Evolutionary conservation across 2,113 vertebrate species (phyloP).

Genomic region (Cinclus cinclus): DNA sequence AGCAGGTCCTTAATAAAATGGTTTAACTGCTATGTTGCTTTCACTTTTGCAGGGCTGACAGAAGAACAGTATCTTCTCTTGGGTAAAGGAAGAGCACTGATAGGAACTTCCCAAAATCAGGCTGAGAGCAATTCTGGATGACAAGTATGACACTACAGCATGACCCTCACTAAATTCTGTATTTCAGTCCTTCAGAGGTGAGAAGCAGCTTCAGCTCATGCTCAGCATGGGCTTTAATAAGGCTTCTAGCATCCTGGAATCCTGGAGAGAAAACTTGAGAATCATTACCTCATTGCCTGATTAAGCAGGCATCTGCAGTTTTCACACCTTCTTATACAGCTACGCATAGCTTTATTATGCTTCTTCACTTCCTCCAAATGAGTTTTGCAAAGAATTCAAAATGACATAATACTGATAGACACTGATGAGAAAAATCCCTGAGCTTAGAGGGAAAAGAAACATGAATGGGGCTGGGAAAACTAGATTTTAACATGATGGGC

Average conservation of each 20-base stretch:
- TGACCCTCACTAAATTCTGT: neutral
- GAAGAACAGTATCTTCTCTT: neutral
- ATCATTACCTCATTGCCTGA: neutral
- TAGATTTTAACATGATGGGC: neutral
- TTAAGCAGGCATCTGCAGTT: neutral
- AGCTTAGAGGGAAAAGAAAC: neutral
- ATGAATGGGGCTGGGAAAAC: neutral
- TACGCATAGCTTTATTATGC: neutral
- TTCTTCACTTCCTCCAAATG: neutral
- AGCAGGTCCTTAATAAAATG: neutral
- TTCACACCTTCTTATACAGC: neutral
- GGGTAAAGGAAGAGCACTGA: neutral
- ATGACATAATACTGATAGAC: neutral
- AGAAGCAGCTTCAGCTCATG: neutral
- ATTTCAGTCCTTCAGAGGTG: neutral
- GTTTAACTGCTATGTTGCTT: neutral
- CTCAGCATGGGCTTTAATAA: neutral
- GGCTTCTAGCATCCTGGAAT: neutral
- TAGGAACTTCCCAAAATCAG: neutral
- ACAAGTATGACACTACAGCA: neutral
- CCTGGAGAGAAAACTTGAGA: neutral
- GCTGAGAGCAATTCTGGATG: neutral
- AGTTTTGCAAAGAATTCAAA: neutral
- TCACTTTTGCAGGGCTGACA: neutral
- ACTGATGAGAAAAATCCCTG: neutral